These are phyloP conservation scores for Toxotes lorentzi DNA, from an alignment of 2,797 vertebrate species.

Conservation along the genomic window DNA sequence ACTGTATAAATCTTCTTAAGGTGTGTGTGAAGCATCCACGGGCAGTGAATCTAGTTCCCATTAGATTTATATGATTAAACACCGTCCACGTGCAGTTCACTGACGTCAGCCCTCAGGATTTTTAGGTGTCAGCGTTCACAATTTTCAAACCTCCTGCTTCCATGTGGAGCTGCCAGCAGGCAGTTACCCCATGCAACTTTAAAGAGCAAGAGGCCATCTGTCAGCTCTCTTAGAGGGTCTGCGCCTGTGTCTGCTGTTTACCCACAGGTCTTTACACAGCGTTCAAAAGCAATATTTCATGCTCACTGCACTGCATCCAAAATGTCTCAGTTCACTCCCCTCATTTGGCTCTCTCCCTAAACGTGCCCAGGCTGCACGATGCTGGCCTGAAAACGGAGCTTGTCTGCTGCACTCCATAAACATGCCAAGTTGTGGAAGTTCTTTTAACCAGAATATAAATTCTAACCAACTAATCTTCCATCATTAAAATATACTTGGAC, in stretches of 20 bases:
- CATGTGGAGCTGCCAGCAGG: constrained; percentile 1
- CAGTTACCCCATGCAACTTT: background rate
- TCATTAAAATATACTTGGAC: constrained; percentile 22
- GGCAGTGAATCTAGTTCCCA: too few species aligned
- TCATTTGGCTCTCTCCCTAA: constrained; percentile 1
- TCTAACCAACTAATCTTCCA: constrained; percentile 21
- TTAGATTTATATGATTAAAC: background rate
- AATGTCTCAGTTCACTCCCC: constrained; percentile 1
- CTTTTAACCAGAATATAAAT: constrained; percentile 34
- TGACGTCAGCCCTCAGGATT: constrained; percentile 40
- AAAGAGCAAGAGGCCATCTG: constrained; percentile 11
- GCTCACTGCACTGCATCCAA: constrained; percentile 13
- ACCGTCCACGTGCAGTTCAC: constrained; percentile 16
- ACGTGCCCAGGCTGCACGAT: constrained; percentile 50
- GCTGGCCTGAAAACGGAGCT: constrained; percentile 25
- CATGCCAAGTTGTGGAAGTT: constrained; percentile 24
- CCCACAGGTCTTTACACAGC: background rate
- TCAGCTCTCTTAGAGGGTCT: constrained; percentile 19
- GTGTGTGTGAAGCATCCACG: too few species aligned
- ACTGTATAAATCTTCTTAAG: too few species aligned
- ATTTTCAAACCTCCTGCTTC: background rate
- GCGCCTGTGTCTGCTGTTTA: constrained; percentile 43
- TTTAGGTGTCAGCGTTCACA: background rate
- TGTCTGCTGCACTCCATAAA: constrained; percentile 34
- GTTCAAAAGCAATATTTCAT: constrained; percentile 18